phyloP scores from a whole-genome alignment of 2,888 invertebrate species.

The Coleophora deauratella region DNA sequence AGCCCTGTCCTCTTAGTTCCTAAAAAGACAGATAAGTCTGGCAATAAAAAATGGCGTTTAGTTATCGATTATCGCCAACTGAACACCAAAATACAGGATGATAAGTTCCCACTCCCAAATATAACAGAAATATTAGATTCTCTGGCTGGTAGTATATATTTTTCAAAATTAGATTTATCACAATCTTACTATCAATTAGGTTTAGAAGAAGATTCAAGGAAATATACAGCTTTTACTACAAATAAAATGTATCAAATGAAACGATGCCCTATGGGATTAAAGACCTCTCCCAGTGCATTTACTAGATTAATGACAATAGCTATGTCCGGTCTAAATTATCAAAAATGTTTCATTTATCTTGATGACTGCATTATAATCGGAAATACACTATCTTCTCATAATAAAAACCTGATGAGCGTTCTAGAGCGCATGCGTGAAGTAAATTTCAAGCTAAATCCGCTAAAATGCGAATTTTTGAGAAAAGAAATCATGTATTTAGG shows the following conservation, averaged over 20 bases:
- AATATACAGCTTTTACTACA: conserved; percentile 15
- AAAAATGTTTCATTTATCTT: conserved; percentile 9
- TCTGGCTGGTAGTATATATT: conserved; percentile 13
- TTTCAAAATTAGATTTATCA: conserved; percentile 11
- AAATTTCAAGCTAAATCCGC: conserved; percentile 11
- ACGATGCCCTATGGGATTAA: conserved; percentile 14
- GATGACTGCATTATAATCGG: conserved; percentile 9
- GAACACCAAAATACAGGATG: conserved; percentile 12
- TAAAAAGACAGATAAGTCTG: conserved; percentile 11
- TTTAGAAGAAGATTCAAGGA: conserved; percentile 9
- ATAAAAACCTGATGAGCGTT: conserved; percentile 8
- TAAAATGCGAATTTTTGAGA: conserved; percentile 8
- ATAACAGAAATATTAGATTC: conserved; percentile 18
- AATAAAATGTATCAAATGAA: conserved; percentile 15
- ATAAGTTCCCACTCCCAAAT: conserved; percentile 16
- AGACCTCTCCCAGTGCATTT: conserved; percentile 13
- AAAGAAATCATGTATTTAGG: conserved; percentile 11
- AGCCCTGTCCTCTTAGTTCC: too few relatives aligned
- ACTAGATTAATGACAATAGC: conserved; percentile 14
- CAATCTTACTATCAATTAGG: conserved; percentile 13
- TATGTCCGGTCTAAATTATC: conserved; percentile 14
- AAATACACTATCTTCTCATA: conserved; percentile 2
- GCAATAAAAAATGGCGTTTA: conserved; percentile 17
- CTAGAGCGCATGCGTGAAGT: conserved; percentile 2
- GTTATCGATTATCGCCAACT: conserved; percentile 17